phyloP scores from a whole-genome alignment of 2,113 vertebrate species.

The Xenopus tropicalis region DNA sequence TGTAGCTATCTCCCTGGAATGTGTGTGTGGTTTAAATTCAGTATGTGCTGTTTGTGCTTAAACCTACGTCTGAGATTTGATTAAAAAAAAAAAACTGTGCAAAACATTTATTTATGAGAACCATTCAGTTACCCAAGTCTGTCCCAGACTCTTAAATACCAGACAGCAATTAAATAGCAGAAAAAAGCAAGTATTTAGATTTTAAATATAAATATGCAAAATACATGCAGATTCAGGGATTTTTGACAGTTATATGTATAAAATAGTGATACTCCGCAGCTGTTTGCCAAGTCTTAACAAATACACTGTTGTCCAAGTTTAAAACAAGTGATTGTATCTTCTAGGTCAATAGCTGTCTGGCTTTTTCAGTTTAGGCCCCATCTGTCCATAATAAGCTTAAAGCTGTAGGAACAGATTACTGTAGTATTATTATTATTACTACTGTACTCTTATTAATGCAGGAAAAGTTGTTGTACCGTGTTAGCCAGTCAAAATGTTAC shows the following conservation, averaged over 20 bases:
- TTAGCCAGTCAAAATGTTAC: too few relatives aligned
- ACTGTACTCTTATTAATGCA: too few relatives aligned
- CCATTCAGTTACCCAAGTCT: neutral
- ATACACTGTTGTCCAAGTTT: neutral
- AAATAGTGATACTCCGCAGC: neutral
- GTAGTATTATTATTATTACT: too few relatives aligned
- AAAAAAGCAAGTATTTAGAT: conserved; percentile 3
- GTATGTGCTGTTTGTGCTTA: neutral
- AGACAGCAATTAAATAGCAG: neutral
- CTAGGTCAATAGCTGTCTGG: too few relatives aligned
- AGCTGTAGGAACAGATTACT: too few relatives aligned
- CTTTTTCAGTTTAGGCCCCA: too few relatives aligned
- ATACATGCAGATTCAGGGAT: neutral
- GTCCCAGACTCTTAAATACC: neutral
- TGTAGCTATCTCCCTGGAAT: neutral
- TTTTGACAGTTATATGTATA: neutral
- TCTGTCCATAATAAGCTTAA: too few relatives aligned
- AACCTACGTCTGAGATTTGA: neutral
- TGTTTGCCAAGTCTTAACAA: neutral
- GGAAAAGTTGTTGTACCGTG: too few relatives aligned
- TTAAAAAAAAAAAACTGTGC: neutral
- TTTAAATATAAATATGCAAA: neutral
- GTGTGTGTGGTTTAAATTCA: neutral
- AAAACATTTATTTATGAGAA: conserved; percentile 3
- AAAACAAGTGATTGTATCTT: too few relatives aligned